Evolutionary conservation across 2,888 invertebrate genomes (phyloP).

Genomic region (Philonicus albiceps): DNA sequence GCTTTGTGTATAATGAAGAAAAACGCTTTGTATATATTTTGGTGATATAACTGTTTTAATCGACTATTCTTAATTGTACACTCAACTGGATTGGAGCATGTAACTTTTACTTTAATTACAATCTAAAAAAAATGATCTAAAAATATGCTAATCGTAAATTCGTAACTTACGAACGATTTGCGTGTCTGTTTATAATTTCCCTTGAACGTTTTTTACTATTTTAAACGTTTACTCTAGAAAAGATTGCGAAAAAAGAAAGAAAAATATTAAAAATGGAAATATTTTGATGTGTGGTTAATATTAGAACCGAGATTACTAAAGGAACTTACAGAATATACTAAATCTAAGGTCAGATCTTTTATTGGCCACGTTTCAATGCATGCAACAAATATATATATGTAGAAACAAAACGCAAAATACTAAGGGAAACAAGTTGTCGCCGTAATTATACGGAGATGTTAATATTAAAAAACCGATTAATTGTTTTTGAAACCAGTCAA

Average conservation of each 20-base stretch:
- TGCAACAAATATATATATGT: background rate
- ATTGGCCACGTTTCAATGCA: slow-evolving; percentile 17
- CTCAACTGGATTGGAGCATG: background rate
- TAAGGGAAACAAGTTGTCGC: background rate
- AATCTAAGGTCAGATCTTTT: background rate
- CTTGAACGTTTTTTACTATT: slow-evolving; percentile 2
- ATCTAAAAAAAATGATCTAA: background rate
- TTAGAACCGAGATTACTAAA: too few relatives aligned
- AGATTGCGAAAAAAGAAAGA: background rate
- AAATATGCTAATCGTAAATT: background rate
- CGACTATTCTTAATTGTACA: slow-evolving; percentile 6
- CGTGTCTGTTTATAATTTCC: background rate
- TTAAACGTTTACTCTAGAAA: slow-evolving; percentile 32
- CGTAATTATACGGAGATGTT: too few relatives aligned
- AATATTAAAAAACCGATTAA: too few relatives aligned
- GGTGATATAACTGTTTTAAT: background rate
- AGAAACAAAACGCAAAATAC: background rate
- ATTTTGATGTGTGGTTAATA: background rate
- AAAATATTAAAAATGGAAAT: background rate
- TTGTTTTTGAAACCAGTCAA: background rate
- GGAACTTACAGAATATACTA: background rate
- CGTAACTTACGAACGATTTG: background rate
- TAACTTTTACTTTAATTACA: background rate
- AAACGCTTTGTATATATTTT: background rate
- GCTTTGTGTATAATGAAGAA: background rate